Conservation (phyloP, 2,113 vertebrate species). For the Cyanistes caeruleus region DNA sequence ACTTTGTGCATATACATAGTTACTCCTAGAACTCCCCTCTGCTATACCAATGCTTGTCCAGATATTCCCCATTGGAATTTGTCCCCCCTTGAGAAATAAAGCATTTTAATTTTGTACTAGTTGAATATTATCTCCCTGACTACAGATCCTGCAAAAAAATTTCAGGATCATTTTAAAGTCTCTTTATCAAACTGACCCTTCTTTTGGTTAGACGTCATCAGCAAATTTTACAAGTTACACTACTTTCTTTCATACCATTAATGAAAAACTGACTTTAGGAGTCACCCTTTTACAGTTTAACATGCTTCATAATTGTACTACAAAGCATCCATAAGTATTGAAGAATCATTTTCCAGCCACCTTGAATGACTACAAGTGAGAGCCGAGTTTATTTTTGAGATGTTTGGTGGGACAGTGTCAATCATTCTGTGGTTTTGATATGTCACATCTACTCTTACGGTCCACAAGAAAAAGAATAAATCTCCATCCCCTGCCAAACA, state of each 20-base stretch:
- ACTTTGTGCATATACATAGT: not conserved
- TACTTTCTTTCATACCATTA: not conserved
- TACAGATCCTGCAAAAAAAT: not conserved
- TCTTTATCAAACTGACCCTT: not conserved
- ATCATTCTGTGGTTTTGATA: not conserved
- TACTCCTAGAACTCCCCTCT: not conserved
- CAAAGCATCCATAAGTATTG: not conserved
- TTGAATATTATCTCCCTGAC: not conserved
- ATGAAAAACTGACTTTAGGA: not conserved
- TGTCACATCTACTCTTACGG: not conserved
- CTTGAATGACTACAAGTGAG: not conserved
- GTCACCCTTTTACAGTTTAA: not conserved
- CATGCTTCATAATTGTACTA: not conserved
- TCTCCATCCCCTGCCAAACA: not conserved
- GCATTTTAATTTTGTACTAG: not conserved
- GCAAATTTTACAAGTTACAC: not conserved
- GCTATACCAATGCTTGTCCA: not conserved
- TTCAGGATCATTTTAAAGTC: not conserved
- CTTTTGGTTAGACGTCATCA: not conserved
- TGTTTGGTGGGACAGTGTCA: not conserved
- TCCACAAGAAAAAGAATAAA: not conserved
- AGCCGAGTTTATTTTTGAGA: not conserved
- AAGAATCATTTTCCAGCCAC: not conserved
- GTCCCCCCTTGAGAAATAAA: not conserved
- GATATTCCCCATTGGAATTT: not conserved